A percentile compares a stretch with the other conserved stretches of the same genome.
phyloP scores from a whole-genome alignment of 2,113 vertebrate species.

The Brachypteracias leptosomus region DNA sequence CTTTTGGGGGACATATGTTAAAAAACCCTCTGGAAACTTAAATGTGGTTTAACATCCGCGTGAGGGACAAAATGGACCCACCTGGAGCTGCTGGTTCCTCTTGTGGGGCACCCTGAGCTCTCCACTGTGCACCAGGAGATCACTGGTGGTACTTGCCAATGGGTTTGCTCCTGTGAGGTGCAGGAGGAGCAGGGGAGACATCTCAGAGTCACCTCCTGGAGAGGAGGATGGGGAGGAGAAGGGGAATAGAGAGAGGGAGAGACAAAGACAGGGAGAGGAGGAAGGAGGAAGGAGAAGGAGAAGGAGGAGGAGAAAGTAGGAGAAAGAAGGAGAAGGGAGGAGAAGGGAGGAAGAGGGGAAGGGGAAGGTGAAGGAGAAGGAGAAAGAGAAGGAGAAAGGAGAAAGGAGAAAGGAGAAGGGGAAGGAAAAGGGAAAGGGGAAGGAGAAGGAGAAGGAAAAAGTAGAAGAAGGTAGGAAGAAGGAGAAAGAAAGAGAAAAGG shows the following conservation, averaged over 20 bases:
- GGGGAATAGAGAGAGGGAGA: too few species aligned
- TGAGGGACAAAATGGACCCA: not conserved
- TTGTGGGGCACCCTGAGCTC: not conserved
- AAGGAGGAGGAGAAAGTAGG: too few species aligned
- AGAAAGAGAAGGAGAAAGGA: too few species aligned
- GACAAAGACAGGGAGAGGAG: not conserved
- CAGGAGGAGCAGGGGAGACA: not conserved
- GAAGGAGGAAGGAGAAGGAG: too few species aligned
- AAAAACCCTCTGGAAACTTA: not conserved
- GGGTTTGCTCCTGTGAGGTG: not conserved
- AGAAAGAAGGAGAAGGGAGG: not conserved
- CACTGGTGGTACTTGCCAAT: not conserved
- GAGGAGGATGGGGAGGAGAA: too few species aligned
- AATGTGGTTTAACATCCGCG: not conserved
- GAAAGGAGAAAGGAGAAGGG: too few species aligned
- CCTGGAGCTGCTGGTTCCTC: not conserved
- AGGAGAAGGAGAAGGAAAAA: too few species aligned
- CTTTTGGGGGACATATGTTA: not conserved
- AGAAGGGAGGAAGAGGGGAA: not conserved
- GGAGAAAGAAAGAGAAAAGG: not conserved
- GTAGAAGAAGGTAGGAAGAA: too few species aligned
- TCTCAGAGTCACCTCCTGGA: not conserved
- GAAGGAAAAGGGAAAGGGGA: too few species aligned
- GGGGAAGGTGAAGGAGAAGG: not conserved
- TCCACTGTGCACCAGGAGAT: too few species aligned